phyloP scores from a whole-genome alignment of 2,797 vertebrate species.

The Molossus alvarezi region DNA sequence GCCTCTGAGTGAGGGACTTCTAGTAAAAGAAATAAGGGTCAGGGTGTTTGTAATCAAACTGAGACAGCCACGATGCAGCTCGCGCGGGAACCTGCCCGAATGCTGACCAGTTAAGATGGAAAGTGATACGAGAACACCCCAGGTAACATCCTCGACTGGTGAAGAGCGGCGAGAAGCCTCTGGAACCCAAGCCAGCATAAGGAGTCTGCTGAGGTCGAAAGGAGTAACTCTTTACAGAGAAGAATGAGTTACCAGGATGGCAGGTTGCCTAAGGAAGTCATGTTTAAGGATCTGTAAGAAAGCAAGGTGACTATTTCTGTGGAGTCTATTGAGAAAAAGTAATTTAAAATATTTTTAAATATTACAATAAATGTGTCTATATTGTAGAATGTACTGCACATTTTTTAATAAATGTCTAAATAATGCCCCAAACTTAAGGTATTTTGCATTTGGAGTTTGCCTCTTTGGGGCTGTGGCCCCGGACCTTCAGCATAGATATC shows the following conservation, averaged over 20 bases:
- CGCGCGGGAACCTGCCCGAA: background rate
- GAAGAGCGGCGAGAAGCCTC: background rate
- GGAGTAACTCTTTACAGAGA: background rate
- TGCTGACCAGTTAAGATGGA: background rate
- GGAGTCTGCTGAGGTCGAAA: background rate
- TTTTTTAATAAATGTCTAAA: background rate
- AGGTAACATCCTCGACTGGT: background rate
- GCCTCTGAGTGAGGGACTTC: background rate
- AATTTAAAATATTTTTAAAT: background rate
- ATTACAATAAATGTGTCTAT: background rate
- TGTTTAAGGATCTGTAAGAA: background rate
- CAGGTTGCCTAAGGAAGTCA: background rate
- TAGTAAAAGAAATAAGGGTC: background rate
- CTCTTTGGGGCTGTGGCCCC: background rate
- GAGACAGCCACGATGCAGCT: background rate
- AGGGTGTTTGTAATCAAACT: background rate
- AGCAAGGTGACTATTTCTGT: background rate
- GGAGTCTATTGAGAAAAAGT: background rate
- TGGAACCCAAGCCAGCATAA: background rate
- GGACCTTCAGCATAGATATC: background rate
- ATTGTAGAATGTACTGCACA: background rate
- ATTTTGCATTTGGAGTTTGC: conserved; percentile 22
- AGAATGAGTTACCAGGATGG: background rate
- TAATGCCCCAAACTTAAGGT: background rate
- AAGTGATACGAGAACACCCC: background rate